phyloP scores from a whole-genome alignment of 2,113 vertebrate species.

The Spizaetus ornatus region DNA sequence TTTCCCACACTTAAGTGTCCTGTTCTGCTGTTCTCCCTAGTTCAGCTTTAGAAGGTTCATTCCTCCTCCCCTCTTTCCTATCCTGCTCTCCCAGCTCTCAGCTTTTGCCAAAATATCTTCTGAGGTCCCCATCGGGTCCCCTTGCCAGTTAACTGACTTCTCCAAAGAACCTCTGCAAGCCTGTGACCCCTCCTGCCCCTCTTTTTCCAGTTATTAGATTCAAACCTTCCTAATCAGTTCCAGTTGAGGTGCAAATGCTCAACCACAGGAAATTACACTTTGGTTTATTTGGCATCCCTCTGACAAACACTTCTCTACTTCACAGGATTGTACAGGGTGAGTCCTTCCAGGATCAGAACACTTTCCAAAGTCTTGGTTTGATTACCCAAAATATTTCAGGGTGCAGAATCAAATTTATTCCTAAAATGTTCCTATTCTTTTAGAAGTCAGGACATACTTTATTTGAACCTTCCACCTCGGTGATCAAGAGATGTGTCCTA shows the following conservation, averaged over 20 bases:
- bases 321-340: not conserved
- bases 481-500: not conserved
- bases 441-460: not conserved
- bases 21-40: not conserved
- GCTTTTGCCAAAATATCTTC: not conserved
- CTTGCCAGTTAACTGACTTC: not conserved
- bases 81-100: not conserved
- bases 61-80: not conserved
- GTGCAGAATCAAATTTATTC: not conserved
- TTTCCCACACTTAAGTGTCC: not conserved
- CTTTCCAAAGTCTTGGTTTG: conserved; percentile 2
- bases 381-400: conserved; percentile 29
- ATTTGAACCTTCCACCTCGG: not conserved
- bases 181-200: not conserved
- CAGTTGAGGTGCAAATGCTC: conserved; percentile 53
- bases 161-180: not conserved
- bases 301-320: conserved; percentile 3
- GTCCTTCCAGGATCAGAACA: not conserved
- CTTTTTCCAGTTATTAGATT: conserved; percentile 16
- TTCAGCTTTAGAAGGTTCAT: not conserved
- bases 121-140: not conserved
- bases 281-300: conserved; percentile 44
- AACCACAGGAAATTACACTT: conserved; percentile 52
- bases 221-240: conserved; percentile 50
- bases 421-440: not conserved